These are phyloP conservation scores for Malurus splendens DNA, from an alignment of 2,797 vertebrate genomes.

Conservation along the genomic window DNA sequence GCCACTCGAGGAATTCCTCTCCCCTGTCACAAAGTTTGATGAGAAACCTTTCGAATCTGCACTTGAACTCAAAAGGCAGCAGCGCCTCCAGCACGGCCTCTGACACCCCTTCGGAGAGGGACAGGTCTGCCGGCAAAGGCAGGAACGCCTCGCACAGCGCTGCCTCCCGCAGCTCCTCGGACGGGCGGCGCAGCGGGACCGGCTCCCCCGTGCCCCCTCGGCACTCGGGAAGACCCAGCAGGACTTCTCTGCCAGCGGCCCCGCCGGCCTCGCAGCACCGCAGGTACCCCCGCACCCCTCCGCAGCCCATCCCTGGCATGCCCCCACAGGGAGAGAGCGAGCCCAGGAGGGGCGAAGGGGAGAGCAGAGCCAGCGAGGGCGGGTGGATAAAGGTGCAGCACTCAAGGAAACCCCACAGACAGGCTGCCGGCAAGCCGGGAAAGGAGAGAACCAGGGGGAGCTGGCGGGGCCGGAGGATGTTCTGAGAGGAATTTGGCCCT, in stretches of 20 bases:
- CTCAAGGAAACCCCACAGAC: slow-evolving; percentile 78
- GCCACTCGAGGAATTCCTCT: slow-evolving; percentile 83
- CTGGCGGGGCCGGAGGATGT: slow-evolving; percentile 71
- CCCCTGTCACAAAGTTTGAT: slow-evolving; percentile 77
- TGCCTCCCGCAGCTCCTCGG: slow-evolving; percentile 63
- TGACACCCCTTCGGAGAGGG: slow-evolving; percentile 80
- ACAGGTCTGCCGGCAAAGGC: slow-evolving; percentile 70
- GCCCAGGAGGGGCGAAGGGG: slow-evolving; percentile 68
- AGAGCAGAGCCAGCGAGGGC: slow-evolving; percentile 77
- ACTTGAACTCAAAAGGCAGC: slow-evolving; percentile 90
- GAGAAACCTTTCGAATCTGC: slow-evolving; percentile 80
- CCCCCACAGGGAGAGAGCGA: slow-evolving; percentile 60
- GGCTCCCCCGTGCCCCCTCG: slow-evolving; percentile 41
- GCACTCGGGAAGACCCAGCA: slow-evolving; percentile 35
- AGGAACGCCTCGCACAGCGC: slow-evolving; percentile 55
- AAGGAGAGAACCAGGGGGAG: slow-evolving; percentile 80
- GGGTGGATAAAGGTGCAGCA: slow-evolving; percentile 94
- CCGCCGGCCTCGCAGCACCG: slow-evolving; percentile 26
- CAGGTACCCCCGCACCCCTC: slow-evolving; percentile 12
- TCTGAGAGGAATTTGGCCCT: slow-evolving; percentile 33
- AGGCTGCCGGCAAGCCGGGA: slow-evolving; percentile 71
- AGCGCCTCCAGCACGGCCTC: slow-evolving; percentile 89
- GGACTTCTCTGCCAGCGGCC: not conserved
- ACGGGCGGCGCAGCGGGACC: slow-evolving; percentile 60
- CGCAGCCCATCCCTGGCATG: slow-evolving; percentile 83